Conservation (phyloP, 1,140 invertebrate genomes). For the Mactra quadrangularis region DNA sequence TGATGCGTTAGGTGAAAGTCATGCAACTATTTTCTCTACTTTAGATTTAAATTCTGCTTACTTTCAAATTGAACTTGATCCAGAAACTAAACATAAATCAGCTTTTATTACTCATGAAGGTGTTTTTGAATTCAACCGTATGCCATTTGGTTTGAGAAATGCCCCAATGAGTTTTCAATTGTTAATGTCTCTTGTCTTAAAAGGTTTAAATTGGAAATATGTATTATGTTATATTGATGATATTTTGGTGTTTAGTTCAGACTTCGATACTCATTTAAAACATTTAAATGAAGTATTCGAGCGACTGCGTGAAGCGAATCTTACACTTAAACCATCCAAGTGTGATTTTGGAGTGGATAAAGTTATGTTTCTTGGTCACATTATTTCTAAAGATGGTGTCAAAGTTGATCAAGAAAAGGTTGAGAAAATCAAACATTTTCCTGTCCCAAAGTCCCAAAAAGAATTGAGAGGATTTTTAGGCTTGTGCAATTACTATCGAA, state of each 20-base stretch:
- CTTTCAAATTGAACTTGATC: slow-evolving; percentile 60
- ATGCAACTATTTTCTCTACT: slow-evolving; percentile 52
- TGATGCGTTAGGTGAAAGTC: slow-evolving; percentile 54
- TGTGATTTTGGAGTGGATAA: slow-evolving; percentile 57
- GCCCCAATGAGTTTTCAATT: slow-evolving; percentile 55
- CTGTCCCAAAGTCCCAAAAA: slow-evolving; percentile 71
- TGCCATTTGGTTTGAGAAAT: slow-evolving; percentile 62
- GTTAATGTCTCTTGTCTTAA: slow-evolving; percentile 24
- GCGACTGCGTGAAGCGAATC: slow-evolving; percentile 54
- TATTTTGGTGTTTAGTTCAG: slow-evolving; percentile 61
- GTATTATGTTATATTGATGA: slow-evolving; percentile 67
- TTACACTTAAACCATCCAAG: slow-evolving; percentile 55
- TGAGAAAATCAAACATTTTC: slow-evolving; percentile 51
- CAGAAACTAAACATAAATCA: slow-evolving; percentile 60
- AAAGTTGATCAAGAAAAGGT: slow-evolving; percentile 51
- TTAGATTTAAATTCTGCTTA: slow-evolving; percentile 65
- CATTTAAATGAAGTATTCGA: slow-evolving; percentile 64
- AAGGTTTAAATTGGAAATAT: slow-evolving; percentile 51
- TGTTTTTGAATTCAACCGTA: slow-evolving; percentile 34
- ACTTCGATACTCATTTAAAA: slow-evolving; percentile 60
- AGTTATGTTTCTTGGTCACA: slow-evolving; percentile 61
- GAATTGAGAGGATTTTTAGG: slow-evolving; percentile 83
- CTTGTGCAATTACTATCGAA: slow-evolving; percentile 80
- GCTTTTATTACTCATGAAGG: slow-evolving; percentile 65
- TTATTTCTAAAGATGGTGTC: slow-evolving; percentile 55